These are phyloP conservation scores for Microctonus aethiopoides DNA, from an alignment of 2,888 invertebrate genomes.

Conservation along the genomic window DNA sequence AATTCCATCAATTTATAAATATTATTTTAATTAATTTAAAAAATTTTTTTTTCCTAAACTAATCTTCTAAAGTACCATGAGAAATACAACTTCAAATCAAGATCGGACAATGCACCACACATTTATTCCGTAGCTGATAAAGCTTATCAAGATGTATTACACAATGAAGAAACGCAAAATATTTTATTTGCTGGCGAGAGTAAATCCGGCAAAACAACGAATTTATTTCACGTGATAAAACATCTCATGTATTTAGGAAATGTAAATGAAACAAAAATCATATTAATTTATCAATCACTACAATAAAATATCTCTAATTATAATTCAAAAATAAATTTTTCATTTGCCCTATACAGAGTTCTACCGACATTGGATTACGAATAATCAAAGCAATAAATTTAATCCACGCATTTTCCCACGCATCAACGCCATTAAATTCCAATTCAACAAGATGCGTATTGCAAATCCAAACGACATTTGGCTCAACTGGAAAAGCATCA, in stretches of 20 bases:
- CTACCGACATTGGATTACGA: conserved; percentile 72
- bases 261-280: conserved; percentile 61
- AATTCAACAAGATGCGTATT: conserved; percentile 87
- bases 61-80: conserved; percentile 74
- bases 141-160: conserved; percentile 90
- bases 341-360: conserved; percentile 52
- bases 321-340: background rate
- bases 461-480: conserved; percentile 85
- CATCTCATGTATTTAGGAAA: conserved; percentile 86
- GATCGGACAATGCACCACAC: conserved; percentile 91
- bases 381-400: conserved; percentile 77
- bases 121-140: conserved; percentile 90
- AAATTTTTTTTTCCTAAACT: conserved; percentile 53
- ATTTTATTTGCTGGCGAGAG: conserved; percentile 91
- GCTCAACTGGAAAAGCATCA: conserved; percentile 87
- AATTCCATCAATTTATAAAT: background rate
- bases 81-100: conserved; percentile 85
- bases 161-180: conserved; percentile 87
- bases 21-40: background rate
- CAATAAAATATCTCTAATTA: background rate
- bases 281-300: background rate
- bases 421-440: conserved; percentile 85
- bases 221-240: conserved; percentile 80
- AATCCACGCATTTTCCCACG: conserved; percentile 84
- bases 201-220: conserved; percentile 91